Evolutionary conservation across 2,888 invertebrate species (phyloP), one percentile per base, ranked within the genome.

Genomic region (Germaria angustata): DNA sequence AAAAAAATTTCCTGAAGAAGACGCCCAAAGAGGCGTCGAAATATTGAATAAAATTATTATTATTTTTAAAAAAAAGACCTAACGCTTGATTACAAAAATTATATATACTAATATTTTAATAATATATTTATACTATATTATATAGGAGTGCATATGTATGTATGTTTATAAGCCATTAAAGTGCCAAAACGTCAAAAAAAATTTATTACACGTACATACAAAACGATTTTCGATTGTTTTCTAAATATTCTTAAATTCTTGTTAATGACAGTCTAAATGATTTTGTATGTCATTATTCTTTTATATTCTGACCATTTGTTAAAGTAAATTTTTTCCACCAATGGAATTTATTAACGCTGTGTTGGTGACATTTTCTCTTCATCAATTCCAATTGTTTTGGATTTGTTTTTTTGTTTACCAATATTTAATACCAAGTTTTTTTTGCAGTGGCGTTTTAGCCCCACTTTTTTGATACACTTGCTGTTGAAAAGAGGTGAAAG

Each of bases 301-400:
- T 63, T 15, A 5, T 22, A 36, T 32, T 66, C 8, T 15, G 34
- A 34, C 6, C 9, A 36, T 66, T 39, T 44, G 9, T 44, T 28
- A 20, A 32, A 46, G 46, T 69, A 32, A 5, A 2, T 49, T 17
- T 15, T n/a, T 24, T 59, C 9, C 17, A 34, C 2, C 15, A 17
- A 15, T 7, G 39, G 55, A 68, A 72, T 81, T 77, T 73, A 81
- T 81, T 71, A 65, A 77, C 39, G 39, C 61, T 72, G 66, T 77
- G 77, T 15, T 49, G 55, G 8, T 81, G 81, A 77, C 77, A 77
- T 63, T 77, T 80, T 55, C 46, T 39, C 55, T 63, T 55, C 63
- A 63, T 71, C 63, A 71, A 63, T 78, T 63, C 49, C 39, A 49
- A 63, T 78, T 79, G 55, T 65, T 72, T 65, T 65, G n/a, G 39